These are phyloP conservation scores for Troglohyphantes excavatus DNA, from an alignment of 2,888 invertebrate species.

Conservation along the genomic window DNA sequence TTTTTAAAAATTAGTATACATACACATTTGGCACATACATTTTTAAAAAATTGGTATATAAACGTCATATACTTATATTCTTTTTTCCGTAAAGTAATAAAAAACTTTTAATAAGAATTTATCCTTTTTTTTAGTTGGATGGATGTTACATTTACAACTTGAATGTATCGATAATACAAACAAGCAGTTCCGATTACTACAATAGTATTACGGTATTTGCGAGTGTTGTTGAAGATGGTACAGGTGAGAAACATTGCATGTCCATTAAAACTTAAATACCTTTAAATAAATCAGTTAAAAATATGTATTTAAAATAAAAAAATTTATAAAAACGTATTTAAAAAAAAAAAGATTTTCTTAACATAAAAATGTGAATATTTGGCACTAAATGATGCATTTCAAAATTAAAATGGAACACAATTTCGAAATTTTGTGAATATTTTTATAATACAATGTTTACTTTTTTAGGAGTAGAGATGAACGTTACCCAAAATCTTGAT, in stretches of 20 bases:
- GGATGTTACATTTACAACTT: conserved; percentile 69
- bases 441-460: no score
- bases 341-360: neutral
- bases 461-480: conserved; percentile 43
- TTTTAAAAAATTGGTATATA: no score
- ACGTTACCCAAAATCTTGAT: conserved; percentile 24
- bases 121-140: conserved; percentile 42
- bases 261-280: neutral
- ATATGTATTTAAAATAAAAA: neutral
- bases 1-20: no score
- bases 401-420: no score
- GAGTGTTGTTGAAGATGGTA: conserved; percentile 86
- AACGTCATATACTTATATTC: no score
- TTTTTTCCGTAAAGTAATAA: no score
- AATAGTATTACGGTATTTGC: conserved; percentile 83
- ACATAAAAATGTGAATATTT: neutral
- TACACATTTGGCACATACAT: no score
- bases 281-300: neutral
- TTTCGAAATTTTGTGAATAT: no score
- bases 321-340: neutral
- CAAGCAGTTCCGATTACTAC: conserved; percentile 65
- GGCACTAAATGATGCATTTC: no score
- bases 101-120: neutral
- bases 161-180: conserved; percentile 78
- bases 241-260: conserved; percentile 81